Conservation (phyloP, 2,888 invertebrate species). For the Pristionchus entomophagus region DNA sequence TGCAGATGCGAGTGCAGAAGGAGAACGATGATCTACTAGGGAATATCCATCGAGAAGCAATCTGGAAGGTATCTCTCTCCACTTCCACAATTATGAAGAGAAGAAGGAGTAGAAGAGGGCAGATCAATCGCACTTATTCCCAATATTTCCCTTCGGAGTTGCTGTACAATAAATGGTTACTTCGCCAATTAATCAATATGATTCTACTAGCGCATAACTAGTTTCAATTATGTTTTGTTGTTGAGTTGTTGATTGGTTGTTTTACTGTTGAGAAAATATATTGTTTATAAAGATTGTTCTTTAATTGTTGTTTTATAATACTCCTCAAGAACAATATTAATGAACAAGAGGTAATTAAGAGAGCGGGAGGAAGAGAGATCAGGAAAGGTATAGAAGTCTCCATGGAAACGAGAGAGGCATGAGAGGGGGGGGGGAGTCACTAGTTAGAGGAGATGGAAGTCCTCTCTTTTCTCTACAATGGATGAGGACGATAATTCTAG, state of each 20-base stretch:
- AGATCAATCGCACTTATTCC: not conserved
- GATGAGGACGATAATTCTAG: not conserved
- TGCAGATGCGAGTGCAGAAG: slow-evolving; percentile 31
- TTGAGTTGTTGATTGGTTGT: not conserved
- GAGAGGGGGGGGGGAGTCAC: not conserved
- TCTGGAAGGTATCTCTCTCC: not conserved
- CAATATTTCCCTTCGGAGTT: not conserved
- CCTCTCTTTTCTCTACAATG: not conserved
- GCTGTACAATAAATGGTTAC: not conserved
- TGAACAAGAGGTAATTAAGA: not conserved
- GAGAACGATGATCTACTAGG: slow-evolving; percentile 45
- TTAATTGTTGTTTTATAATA: not conserved
- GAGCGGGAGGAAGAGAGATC: no score
- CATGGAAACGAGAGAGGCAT: not conserved
- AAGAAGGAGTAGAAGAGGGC: not conserved
- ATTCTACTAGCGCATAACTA: no score
- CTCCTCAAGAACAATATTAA: not conserved
- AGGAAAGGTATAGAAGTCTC: not conserved
- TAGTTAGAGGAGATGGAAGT: not conserved
- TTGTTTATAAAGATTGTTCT: not conserved
- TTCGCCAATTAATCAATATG: not conserved
- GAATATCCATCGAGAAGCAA: slow-evolving; percentile 32
- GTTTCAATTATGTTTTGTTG: not conserved
- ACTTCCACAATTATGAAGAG: slow-evolving; percentile 5
- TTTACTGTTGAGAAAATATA: no score